Evolutionary conservation across 92 coral and sea anemone genomes (phyloP).

Genomic region (Actinernus sp.): DNA sequence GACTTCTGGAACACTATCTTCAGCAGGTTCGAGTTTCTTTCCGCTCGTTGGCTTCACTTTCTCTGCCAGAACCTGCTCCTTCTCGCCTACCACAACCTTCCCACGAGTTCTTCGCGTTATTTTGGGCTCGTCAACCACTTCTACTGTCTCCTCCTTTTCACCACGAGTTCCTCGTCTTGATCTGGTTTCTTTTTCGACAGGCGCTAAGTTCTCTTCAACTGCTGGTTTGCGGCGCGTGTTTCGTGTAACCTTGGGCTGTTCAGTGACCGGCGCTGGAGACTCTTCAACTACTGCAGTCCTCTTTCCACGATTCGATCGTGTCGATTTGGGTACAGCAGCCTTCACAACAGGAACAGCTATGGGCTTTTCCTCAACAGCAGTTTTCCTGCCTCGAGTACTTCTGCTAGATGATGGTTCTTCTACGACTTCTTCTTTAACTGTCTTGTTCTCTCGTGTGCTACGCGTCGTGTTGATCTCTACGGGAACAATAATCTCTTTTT

Average conservation of each 20-base stretch:
- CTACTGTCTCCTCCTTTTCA: not conserved
- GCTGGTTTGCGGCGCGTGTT: too few relatives aligned
- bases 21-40: too few relatives aligned
- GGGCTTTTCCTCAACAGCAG: conserved; percentile 1
- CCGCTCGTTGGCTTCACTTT: too few relatives aligned
- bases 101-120: not conserved
- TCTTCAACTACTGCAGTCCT: conserved; percentile 7
- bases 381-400: conserved; percentile 5
- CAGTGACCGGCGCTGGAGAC: not conserved
- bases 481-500: too few relatives aligned
- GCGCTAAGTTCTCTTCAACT: not conserved
- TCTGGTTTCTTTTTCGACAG: conserved; percentile 6
- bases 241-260: not conserved
- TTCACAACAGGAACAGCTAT: not conserved
- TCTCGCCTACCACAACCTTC: conserved; percentile 1
- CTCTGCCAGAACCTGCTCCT: not conserved
- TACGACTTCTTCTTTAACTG: conserved; percentile 8
- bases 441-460: conserved; percentile 18
- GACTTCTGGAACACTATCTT: too few relatives aligned
- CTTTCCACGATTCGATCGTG: conserved; percentile 9
- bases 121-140: conserved; percentile 19
- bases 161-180: conserved; percentile 15
- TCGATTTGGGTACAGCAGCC: not conserved
- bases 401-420: not conserved
- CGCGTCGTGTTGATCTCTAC: conserved; percentile 12